Evolutionary conservation across 2,797 vertebrate genomes (phyloP).

Genomic region (Morus bassanus): DNA sequence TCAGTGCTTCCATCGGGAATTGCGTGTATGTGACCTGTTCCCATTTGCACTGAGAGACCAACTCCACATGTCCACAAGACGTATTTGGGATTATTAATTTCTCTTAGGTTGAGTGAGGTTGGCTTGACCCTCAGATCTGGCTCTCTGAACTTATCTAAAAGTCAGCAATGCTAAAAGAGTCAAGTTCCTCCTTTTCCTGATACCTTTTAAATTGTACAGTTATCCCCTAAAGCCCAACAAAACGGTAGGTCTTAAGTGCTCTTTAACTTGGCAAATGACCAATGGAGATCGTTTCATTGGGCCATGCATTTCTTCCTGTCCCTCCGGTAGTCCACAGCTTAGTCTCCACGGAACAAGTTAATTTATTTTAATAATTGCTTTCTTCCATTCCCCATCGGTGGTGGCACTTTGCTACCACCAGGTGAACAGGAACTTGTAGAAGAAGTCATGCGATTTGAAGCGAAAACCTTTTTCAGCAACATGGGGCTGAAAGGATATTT

Average conservation of each 20-base stretch:
- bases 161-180: neutral
- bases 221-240: neutral
- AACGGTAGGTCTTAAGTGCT: neutral
- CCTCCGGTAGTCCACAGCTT: neutral
- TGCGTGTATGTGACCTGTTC: rapidly evolving
- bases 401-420: conserved; percentile 84
- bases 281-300: neutral
- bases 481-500: conserved; percentile 71
- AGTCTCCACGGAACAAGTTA: neutral
- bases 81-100: neutral
- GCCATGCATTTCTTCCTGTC: neutral
- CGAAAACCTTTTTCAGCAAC: conserved; percentile 78
- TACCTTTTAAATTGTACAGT: neutral
- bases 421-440: conserved; percentile 85
- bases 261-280: neutral
- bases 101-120: neutral
- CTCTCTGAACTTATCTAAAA: neutral
- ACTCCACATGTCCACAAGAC: rapidly evolving
- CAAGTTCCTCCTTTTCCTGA: neutral
- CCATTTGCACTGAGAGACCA: neutral
- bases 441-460: conserved; percentile 78
- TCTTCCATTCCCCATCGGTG: rapidly evolving
- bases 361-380: neutral
- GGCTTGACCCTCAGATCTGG: neutral
- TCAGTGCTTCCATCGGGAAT: neutral